These are phyloP conservation scores for Neodiprion pinetum DNA, from an alignment of 1,140 invertebrate species.

Conservation along the genomic window DNA sequence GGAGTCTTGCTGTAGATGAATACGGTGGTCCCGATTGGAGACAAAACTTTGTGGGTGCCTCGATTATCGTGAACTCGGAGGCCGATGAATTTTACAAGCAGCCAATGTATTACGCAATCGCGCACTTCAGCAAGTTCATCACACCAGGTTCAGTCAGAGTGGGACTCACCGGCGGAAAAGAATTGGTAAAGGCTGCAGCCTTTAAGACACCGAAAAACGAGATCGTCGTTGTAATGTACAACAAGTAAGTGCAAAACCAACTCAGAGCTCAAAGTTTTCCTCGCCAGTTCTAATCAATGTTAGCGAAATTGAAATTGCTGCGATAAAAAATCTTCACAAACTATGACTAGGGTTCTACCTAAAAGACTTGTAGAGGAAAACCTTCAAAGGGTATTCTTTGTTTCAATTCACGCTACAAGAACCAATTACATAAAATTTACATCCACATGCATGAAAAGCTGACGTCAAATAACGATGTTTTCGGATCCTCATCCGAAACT, in stretches of 20 bases:
- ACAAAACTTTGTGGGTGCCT: slow-evolving; percentile 71
- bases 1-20: slow-evolving; percentile 74
- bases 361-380: slow-evolving; percentile 3
- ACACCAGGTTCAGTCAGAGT: slow-evolving; percentile 58
- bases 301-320: no score
- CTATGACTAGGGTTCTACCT: slow-evolving; percentile 3
- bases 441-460: background rate
- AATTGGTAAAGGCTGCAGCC: slow-evolving; percentile 48
- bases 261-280: background rate
- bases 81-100: slow-evolving; percentile 73
- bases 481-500: background rate
- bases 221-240: slow-evolving; percentile 60
- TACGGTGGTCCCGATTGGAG: slow-evolving; percentile 75
- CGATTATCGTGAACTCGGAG: slow-evolving; percentile 70
- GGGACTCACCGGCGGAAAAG: slow-evolving; percentile 26
- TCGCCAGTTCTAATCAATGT: background rate
- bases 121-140: slow-evolving; percentile 73
- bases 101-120: slow-evolving; percentile 76
- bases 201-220: slow-evolving; percentile 62
- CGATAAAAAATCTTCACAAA: slow-evolving; percentile 15
- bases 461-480: background rate
- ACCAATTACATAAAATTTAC: background rate
- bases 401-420: background rate
- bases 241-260: slow-evolving; percentile 50
- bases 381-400: background rate